These are phyloP conservation scores for Psettodes erumei DNA, from an alignment of 2,113 vertebrate genomes.

Conservation along the genomic window DNA sequence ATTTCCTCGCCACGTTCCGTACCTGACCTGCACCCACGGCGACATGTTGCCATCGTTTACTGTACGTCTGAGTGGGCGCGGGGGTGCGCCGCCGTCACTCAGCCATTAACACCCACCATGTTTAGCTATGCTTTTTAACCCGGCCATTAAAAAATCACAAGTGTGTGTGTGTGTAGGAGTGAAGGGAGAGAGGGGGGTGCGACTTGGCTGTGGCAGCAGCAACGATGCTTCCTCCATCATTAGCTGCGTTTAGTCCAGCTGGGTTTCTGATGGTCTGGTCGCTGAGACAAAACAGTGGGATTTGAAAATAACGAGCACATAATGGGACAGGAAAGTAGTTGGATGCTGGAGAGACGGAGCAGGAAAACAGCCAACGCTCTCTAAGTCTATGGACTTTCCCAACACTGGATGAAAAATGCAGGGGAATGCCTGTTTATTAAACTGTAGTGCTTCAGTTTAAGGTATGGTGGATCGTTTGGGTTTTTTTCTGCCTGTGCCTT, in stretches of 20 bases:
- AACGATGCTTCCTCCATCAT: conserved; percentile 31
- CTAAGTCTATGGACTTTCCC: neutral
- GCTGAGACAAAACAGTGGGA: neutral
- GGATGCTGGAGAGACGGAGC: too few relatives aligned
- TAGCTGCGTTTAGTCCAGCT: conserved; percentile 27
- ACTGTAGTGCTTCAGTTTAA: too few relatives aligned
- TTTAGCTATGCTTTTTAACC: conserved; percentile 11
- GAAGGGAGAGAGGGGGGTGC: neutral
- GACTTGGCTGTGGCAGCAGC: conserved; percentile 1
- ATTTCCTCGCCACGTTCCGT: conserved; percentile 26
- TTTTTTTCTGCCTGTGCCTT: too few relatives aligned
- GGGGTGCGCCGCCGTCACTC: conserved; percentile 7
- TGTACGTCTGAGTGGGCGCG: conserved; percentile 18
- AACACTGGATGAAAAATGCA: neutral
- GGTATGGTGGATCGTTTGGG: neutral
- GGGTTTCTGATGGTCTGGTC: neutral
- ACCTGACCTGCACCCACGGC: conserved; percentile 26
- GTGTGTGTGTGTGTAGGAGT: neutral
- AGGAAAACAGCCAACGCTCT: neutral
- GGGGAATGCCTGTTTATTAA: neutral
- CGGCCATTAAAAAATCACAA: conserved; percentile 40
- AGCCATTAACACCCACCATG: conserved; percentile 21
- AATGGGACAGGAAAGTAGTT: neutral
- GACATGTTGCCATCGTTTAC: conserved; percentile 6
- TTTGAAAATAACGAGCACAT: neutral